These are phyloP conservation scores for Drosophila subpulchrella DNA, from an alignment of 1,140 invertebrate species.

Conservation along the genomic window DNA sequence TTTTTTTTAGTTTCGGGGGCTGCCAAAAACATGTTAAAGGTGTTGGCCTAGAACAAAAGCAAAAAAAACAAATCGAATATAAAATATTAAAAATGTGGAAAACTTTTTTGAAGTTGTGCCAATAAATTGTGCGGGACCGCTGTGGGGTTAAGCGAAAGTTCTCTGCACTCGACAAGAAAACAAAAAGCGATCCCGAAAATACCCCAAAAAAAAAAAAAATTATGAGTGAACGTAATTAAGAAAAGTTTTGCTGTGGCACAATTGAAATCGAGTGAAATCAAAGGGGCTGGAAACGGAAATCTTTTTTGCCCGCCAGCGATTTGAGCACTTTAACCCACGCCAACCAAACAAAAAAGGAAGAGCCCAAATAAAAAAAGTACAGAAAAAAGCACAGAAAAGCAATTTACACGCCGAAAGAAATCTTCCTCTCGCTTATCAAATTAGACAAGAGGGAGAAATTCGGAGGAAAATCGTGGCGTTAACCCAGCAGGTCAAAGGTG, in stretches of 20 bases:
- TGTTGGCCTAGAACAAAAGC: conserved; percentile 64
- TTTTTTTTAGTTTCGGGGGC: conserved; percentile 46
- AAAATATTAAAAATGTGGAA: conserved; percentile 30
- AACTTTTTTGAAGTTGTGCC: conserved; percentile 70
- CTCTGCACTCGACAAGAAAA: conserved; percentile 60
- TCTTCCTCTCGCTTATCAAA: conserved; percentile 61
- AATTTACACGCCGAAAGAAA: conserved; percentile 62
- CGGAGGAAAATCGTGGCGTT: conserved; percentile 9
- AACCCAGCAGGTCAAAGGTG: conserved; percentile 67
- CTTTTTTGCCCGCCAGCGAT: conserved; percentile 36
- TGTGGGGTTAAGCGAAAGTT: conserved; percentile 65
- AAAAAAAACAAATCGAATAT: conserved; percentile 29
- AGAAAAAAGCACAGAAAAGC: conserved; percentile 14
- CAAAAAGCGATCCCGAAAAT: conserved; percentile 1
- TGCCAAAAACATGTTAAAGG: conserved; percentile 77
- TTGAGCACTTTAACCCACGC: conserved; percentile 56
- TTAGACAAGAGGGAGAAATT: conserved; percentile 74
- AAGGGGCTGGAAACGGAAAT: conserved; percentile 26
- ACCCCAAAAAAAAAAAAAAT: conserved; percentile 44
- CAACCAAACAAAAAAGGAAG: conserved; percentile 29
- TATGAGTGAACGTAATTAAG: conserved; percentile 66
- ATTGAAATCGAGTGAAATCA: conserved; percentile 60
- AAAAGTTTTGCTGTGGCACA: conserved; percentile 61
- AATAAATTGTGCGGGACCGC: conserved; percentile 64
- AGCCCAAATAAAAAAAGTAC: background rate